phyloP scores from a whole-genome alignment of 2,113 vertebrate genomes.

The Nothobranchius kuhntae region DNA sequence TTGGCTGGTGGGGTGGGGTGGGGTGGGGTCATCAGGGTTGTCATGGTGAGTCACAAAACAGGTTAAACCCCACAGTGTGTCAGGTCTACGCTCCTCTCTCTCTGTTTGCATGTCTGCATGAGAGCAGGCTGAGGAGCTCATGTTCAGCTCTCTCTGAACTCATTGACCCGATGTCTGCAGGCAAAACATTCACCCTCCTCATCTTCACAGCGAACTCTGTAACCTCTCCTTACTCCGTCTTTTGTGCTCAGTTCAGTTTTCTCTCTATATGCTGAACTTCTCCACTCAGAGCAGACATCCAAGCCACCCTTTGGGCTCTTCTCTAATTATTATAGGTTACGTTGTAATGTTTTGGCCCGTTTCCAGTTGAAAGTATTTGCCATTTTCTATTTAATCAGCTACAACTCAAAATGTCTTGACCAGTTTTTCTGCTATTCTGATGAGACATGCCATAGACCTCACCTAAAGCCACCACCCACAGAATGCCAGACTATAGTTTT shows the following conservation, averaged over 20 bases:
- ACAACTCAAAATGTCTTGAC: background rate
- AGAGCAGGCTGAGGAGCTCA: conserved; percentile 55
- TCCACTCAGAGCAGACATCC: background rate
- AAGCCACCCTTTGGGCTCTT: background rate
- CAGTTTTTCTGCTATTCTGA: background rate
- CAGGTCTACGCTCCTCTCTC: conserved; percentile 36
- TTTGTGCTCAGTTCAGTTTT: conserved; percentile 28
- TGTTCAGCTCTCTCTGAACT: conserved; percentile 65
- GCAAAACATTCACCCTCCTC: conserved; percentile 67
- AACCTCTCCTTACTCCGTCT: conserved; percentile 54
- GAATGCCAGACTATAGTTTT: conserved; percentile 47
- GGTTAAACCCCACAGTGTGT: conserved; percentile 12
- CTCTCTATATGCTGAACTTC: conserved; percentile 20
- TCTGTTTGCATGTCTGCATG: conserved; percentile 65
- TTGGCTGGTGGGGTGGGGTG: conserved; percentile 4
- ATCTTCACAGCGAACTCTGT: conserved; percentile 58
- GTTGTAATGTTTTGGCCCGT: background rate
- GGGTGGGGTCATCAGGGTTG: conserved; percentile 12
- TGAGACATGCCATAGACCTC: conserved; percentile 1
- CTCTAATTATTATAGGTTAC: background rate
- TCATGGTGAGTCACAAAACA: conserved; percentile 38
- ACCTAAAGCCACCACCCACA: background rate
- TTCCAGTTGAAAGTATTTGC: background rate
- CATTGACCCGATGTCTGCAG: conserved; percentile 66
- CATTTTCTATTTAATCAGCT: background rate